Percentiles rank a stretch among this genome's conserved stretches.
phyloP scores from a whole-genome alignment of 2,113 vertebrate species.

The Xyrauchen texanus region DNA sequence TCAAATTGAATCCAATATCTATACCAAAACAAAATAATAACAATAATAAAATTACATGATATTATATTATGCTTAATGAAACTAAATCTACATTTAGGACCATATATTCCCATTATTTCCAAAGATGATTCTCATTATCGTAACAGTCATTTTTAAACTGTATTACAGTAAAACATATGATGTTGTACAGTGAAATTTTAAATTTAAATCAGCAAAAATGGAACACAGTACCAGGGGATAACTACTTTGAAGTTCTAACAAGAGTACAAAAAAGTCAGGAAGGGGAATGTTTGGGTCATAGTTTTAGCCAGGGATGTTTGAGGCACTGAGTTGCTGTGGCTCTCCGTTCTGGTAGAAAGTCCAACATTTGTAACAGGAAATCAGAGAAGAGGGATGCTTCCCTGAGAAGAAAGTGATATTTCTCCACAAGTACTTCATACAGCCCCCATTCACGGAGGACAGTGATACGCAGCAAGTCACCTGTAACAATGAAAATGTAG shows the following conservation, averaged over 20 bases:
- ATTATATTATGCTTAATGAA: too few relatives aligned
- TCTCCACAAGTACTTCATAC: conserved; percentile 74
- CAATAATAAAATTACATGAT: too few relatives aligned
- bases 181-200: too few relatives aligned
- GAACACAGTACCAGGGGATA: background rate
- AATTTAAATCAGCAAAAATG: too few relatives aligned
- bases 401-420: conserved; percentile 72
- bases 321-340: conserved; percentile 79
- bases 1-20: too few relatives aligned
- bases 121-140: too few relatives aligned
- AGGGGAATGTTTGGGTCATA: conserved; percentile 40
- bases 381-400: conserved; percentile 69
- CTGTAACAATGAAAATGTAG: conserved; percentile 56
- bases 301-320: conserved; percentile 77
- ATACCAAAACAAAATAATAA: too few relatives aligned
- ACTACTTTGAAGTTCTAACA: too few relatives aligned
- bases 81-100: too few relatives aligned
- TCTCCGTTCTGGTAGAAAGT: conserved; percentile 74
- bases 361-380: conserved; percentile 79
- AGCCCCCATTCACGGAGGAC: conserved; percentile 74
- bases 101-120: too few relatives aligned
- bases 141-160: too few relatives aligned
- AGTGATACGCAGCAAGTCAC: conserved; percentile 73
- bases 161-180: too few relatives aligned
- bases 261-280: background rate